phyloP scores from a whole-genome alignment of 2,797 vertebrate genomes.

The Zenarchopterus dispar region DNA sequence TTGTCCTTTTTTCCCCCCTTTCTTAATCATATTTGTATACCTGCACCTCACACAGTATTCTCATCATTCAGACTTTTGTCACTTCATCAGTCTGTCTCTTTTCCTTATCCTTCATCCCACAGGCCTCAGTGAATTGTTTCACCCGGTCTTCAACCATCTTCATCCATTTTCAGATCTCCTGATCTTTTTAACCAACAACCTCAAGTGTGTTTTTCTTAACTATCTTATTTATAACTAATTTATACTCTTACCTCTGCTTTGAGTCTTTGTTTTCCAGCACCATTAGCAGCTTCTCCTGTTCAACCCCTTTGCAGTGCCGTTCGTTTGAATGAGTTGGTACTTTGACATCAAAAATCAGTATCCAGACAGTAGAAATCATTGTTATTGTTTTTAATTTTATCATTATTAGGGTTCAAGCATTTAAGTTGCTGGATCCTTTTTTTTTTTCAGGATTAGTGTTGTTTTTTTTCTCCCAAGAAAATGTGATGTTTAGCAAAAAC shows the following conservation, averaged over 20 bases:
- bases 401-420: too few relatives aligned
- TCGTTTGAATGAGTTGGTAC: too few relatives aligned
- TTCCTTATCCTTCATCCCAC: slow-evolving; percentile 19
- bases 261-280: slow-evolving; percentile 1
- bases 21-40: neutral
- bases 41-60: slow-evolving; percentile 10
- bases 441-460: too few relatives aligned
- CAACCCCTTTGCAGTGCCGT: slow-evolving; percentile 27
- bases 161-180: slow-evolving; percentile 5
- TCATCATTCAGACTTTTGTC: slow-evolving; percentile 7
- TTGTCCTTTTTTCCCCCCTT: slow-evolving; percentile 13
- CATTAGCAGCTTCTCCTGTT: slow-evolving; percentile 15
- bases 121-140: slow-evolving; percentile 2
- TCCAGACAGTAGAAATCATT: too few relatives aligned
- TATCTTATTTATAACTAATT: too few relatives aligned
- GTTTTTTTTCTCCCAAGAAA: too few relatives aligned
- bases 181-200: slow-evolving; percentile 5
- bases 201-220: neutral
- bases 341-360: too few relatives aligned
- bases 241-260: neutral
- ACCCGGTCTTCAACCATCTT: slow-evolving; percentile 1
- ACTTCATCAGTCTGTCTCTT: slow-evolving; percentile 18
- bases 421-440: too few relatives aligned
- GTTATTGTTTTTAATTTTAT: too few relatives aligned
- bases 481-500: too few relatives aligned